Conservation (phyloP, 2,113 vertebrate species). For the Nyctereutes procyonoides region DNA sequence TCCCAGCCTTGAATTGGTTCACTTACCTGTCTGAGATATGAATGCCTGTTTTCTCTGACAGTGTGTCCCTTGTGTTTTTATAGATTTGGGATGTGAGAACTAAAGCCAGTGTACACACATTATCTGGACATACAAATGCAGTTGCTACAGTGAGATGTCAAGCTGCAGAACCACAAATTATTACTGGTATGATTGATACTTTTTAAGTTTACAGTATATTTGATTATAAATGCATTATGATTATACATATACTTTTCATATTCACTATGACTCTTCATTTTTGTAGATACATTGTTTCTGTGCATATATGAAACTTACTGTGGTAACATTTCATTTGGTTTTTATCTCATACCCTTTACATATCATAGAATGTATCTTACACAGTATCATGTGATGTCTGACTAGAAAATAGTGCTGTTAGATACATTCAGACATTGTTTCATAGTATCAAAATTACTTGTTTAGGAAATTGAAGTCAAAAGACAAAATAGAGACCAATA, state of each 20-base stretch:
- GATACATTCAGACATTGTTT: not conserved
- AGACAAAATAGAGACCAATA: not conserved
- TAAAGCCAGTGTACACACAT: slow-evolving; percentile 97
- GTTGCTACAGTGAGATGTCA: slow-evolving; percentile 98
- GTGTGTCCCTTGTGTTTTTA: not conserved
- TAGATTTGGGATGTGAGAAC: slow-evolving; percentile 99
- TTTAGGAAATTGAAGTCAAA: slow-evolving; percentile 37
- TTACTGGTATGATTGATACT: slow-evolving; percentile 90
- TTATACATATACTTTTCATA: not conserved
- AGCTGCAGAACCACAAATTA: slow-evolving; percentile 96
- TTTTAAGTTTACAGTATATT: not conserved
- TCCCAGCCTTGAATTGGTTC: not conserved
- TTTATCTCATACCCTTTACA: not conserved
- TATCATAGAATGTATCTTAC: not conserved
- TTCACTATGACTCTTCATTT: not conserved
- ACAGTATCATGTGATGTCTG: not conserved
- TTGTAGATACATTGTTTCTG: not conserved
- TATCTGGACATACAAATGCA: slow-evolving; percentile 97
- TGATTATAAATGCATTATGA: not conserved
- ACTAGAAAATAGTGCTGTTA: not conserved
- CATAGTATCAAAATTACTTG: not conserved
- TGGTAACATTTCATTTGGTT: not conserved
- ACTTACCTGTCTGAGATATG: not conserved
- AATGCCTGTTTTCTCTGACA: not conserved
- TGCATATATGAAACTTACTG: not conserved